Percentiles rank a stretch among this genome's conserved stretches.
Evolutionary conservation across 2,797 vertebrate species (phyloP).

Genomic region (Phaenicophaeus curvirostris): DNA sequence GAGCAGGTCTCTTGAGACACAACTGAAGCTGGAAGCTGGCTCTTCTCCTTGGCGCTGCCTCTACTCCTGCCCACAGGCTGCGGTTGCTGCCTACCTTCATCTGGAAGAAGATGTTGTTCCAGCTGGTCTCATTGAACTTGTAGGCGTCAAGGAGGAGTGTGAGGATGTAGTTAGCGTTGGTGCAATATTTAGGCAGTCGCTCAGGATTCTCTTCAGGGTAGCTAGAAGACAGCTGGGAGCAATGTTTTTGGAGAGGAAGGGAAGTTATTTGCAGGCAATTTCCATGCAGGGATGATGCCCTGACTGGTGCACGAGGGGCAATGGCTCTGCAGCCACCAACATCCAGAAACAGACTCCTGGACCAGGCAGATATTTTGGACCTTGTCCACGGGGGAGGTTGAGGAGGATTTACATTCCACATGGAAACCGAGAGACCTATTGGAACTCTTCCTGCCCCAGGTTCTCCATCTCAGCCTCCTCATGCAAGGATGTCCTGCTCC

Average conservation of each 20-base stretch:
- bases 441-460: background rate
- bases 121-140: conserved; percentile 71
- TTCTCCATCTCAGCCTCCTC: background rate
- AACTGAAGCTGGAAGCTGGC: accelerated
- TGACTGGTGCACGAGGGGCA: background rate
- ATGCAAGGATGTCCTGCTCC: background rate
- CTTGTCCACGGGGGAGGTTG: background rate
- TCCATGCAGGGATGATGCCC: background rate
- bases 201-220: conserved; percentile 47
- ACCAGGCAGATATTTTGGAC: background rate
- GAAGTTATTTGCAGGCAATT: background rate
- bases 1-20: accelerated
- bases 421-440: background rate
- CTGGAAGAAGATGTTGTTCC: conserved; percentile 77
- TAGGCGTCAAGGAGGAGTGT: conserved; percentile 74
- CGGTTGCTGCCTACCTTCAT: conserved; percentile 68
- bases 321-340: background rate
- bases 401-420: background rate
- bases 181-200: conserved; percentile 75
- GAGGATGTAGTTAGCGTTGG: conserved; percentile 75
- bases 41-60: accelerated
- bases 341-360: background rate
- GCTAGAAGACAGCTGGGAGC: conserved; percentile 58
- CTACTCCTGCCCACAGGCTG: background rate
- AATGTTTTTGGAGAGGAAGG: background rate